These are phyloP conservation scores for Lithophane leautieri DNA, from an alignment of 2,888 invertebrate genomes.

Conservation along the genomic window DNA sequence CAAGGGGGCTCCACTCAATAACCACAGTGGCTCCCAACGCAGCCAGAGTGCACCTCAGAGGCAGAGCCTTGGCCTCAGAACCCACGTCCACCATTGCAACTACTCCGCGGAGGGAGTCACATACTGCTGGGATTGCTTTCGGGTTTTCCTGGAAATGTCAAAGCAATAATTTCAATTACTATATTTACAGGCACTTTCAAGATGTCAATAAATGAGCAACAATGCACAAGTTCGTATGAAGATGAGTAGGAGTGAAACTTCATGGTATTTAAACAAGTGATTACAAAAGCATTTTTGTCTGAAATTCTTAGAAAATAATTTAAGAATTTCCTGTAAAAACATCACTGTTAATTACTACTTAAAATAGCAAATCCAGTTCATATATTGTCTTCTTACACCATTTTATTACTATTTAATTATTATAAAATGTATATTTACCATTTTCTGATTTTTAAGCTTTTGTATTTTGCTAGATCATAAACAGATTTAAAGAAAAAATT, in stretches of 20 bases:
- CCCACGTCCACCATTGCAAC: constrained; percentile 85
- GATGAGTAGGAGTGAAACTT: background rate
- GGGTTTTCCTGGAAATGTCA: constrained; percentile 46
- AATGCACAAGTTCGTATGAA: background rate
- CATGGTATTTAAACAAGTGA: background rate
- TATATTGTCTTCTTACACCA: background rate
- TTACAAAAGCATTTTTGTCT: background rate
- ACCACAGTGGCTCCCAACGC: constrained; percentile 83
- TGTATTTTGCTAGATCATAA: background rate
- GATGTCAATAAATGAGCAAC: background rate
- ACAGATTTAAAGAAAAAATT: background rate
- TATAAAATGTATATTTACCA: background rate
- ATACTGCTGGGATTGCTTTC: constrained; percentile 54
- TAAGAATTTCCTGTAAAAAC: background rate
- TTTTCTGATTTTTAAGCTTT: background rate
- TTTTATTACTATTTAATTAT: background rate
- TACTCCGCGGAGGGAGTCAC: constrained; percentile 77
- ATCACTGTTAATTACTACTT: background rate
- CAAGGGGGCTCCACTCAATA: constrained; percentile 81
- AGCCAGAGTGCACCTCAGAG: constrained; percentile 80
- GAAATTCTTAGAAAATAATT: background rate
- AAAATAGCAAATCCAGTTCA: background rate
- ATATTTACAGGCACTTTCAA: background rate
- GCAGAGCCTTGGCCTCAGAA: constrained; percentile 76
- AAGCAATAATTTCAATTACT: background rate